Evolutionary conservation across 1,140 invertebrate genomes (phyloP).

Genomic region (Homarus americanus): DNA sequence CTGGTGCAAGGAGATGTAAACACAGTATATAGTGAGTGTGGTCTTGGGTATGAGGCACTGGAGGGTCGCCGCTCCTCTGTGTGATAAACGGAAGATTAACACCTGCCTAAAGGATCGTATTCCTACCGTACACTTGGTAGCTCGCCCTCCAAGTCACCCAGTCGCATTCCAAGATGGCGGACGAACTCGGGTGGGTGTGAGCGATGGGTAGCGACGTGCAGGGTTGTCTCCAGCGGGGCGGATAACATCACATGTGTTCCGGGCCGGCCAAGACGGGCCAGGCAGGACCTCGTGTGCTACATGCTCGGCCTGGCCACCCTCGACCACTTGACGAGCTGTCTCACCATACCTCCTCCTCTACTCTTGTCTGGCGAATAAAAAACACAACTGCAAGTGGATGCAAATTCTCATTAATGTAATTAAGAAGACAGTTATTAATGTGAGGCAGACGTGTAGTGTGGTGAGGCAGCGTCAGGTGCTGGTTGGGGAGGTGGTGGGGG

Average conservation of each 20-base stretch:
- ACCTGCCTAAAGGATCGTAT: constrained; percentile 9
- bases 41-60: no score
- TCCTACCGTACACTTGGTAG: background rate
- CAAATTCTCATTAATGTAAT: constrained; percentile 19
- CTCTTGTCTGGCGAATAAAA: background rate
- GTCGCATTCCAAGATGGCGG: constrained; percentile 52
- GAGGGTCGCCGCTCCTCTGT: background rate
- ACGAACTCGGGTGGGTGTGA: constrained; percentile 17
- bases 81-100: background rate
- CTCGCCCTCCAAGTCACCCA: constrained; percentile 4
- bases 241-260: constrained; percentile 62
- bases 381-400: background rate
- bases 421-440: constrained; percentile 8
- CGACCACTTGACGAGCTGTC: background rate
- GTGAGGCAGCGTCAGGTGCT: background rate
- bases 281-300: background rate
- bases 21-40: background rate
- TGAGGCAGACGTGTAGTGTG: constrained; percentile 3
- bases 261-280: constrained; percentile 12
- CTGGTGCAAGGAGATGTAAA: background rate
- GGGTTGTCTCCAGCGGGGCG: constrained; percentile 41
- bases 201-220: constrained; percentile 11
- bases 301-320: background rate
- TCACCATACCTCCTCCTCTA: background rate
- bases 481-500: background rate